Conservation (phyloP, 92 coral and sea anemone genomes). For the Scolanthus callimorphus region DNA sequence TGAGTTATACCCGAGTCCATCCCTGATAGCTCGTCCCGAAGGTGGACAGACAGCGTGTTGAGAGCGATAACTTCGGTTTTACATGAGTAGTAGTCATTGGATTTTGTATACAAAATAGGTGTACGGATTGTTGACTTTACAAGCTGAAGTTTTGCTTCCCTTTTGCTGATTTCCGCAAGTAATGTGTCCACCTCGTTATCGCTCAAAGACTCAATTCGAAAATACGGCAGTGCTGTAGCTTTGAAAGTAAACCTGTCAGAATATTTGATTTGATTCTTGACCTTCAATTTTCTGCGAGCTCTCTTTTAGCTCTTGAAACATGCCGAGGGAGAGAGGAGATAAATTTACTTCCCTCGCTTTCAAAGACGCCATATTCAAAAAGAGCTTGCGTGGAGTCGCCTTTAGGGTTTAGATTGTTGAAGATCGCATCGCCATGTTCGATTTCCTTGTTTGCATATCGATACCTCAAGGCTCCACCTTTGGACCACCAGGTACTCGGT, state of each 20-base stretch:
- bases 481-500: conserved; percentile 51
- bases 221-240: conserved; percentile 52
- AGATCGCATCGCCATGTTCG: conserved; percentile 39
- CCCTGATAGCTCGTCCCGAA: conserved; percentile 51
- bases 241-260: conserved; percentile 49
- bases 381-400: conserved; percentile 62
- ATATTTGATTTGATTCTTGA: conserved; percentile 37
- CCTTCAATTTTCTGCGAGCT: conserved; percentile 41
- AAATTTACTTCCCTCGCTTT: conserved; percentile 54
- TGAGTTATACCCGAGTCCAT: conserved; percentile 49
- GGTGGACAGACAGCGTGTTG: conserved; percentile 54
- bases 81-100: conserved; percentile 44
- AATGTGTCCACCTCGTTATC: conserved; percentile 31
- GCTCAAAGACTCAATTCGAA: conserved; percentile 49
- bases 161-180: conserved; percentile 22
- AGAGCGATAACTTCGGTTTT: conserved; percentile 69
- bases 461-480: conserved; percentile 51
- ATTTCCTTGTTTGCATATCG: conserved; percentile 37
- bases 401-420: conserved; percentile 45
- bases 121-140: conserved; percentile 38
- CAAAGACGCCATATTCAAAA: conserved; percentile 55
- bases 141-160: conserved; percentile 18
- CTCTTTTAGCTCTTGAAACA: conserved; percentile 42
- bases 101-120: conserved; percentile 35
- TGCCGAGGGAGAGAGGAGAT: conserved; percentile 31